Evolutionary conservation across 2,888 invertebrate genomes (phyloP).

Genomic region (Sarcophaga variegata): DNA sequence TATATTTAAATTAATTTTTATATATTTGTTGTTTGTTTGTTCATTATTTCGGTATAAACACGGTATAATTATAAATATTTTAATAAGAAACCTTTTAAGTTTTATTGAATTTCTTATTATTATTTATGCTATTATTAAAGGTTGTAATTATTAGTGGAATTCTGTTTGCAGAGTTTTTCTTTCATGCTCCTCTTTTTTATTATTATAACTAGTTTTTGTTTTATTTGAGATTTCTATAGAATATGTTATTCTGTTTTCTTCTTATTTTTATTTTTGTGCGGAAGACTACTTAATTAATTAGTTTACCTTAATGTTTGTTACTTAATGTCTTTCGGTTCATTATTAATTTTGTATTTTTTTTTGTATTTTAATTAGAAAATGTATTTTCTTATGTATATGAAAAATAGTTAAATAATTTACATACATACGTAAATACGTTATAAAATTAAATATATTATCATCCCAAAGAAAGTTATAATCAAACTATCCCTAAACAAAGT

Average conservation of each 20-base stretch:
- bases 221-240: neutral
- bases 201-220: conserved; percentile 16
- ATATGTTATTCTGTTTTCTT: conserved; percentile 25
- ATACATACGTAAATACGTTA: neutral
- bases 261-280: conserved; percentile 72
- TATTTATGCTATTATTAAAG: conserved; percentile 6
- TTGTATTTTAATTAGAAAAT: neutral
- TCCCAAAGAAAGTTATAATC: conserved; percentile 18
- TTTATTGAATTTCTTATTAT: conserved; percentile 54
- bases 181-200: conserved; percentile 27
- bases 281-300: conserved; percentile 77
- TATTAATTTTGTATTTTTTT: conserved; percentile 24
- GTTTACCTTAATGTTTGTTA: conserved; percentile 66
- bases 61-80: conserved; percentile 47
- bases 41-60: neutral
- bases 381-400: conserved; percentile 1
- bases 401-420: conserved; percentile 24
- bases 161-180: conserved; percentile 42
- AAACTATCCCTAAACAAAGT: conserved; percentile 70
- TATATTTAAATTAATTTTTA: conserved; percentile 22
- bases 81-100: conserved; percentile 65
- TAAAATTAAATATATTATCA: neutral
- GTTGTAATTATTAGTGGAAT: conserved; percentile 65
- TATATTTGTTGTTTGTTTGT: conserved; percentile 19
- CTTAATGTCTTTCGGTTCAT: conserved; percentile 61